phyloP scores from a whole-genome alignment of 2,113 vertebrate genomes.

The Chloropsis hardwickii region DNA sequence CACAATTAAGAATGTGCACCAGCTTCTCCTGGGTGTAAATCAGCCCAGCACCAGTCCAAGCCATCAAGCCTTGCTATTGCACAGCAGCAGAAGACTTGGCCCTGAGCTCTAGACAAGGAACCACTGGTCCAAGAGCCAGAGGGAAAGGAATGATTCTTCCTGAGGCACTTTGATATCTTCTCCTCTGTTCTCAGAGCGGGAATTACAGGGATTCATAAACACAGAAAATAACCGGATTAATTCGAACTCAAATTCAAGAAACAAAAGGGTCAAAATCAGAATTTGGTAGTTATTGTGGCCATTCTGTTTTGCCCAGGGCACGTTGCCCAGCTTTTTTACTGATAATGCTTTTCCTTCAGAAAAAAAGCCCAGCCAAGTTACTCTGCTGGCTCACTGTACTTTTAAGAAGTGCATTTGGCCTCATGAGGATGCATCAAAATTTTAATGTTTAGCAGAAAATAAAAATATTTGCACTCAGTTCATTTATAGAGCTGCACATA shows the following conservation, averaged over 20 bases:
- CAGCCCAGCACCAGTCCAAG: neutral
- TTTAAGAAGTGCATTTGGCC: conserved; percentile 26
- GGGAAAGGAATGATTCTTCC: neutral
- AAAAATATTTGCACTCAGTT: conserved; percentile 68
- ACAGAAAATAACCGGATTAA: neutral
- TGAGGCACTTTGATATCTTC: neutral
- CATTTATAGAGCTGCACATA: conserved; percentile 59
- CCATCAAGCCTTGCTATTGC: neutral
- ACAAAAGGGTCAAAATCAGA: neutral
- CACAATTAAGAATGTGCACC: neutral
- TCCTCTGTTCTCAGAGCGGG: neutral
- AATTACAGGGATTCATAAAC: neutral
- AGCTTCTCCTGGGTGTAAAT: neutral
- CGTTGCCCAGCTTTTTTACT: neutral
- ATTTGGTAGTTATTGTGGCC: neutral
- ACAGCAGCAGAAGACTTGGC: neutral
- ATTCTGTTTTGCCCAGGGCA: neutral
- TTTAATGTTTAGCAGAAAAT: conserved; percentile 63
- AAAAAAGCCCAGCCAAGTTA: neutral
- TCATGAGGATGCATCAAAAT: conserved; percentile 46
- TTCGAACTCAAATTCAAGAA: neutral
- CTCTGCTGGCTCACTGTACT: neutral
- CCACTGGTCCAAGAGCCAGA: neutral
- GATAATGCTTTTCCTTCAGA: neutral
- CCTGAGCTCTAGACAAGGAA: neutral